Evolutionary conservation across 1,140 invertebrate genomes (phyloP).

Genomic region (Euura lappo): DNA sequence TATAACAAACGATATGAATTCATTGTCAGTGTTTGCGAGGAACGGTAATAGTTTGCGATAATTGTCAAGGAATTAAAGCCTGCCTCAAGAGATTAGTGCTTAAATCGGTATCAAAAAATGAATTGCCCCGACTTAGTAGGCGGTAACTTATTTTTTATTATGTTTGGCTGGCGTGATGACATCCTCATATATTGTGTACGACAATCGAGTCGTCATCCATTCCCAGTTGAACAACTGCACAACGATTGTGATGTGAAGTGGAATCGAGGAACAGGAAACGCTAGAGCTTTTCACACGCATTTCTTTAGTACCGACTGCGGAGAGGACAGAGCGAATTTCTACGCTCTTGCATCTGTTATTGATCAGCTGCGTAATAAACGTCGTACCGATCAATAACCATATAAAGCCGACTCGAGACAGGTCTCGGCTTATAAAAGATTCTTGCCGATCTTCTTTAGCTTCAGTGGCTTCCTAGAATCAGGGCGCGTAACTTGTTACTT

Average conservation of each 20-base stretch:
- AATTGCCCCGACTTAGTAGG: constrained; percentile 71
- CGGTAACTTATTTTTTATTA: constrained; percentile 65
- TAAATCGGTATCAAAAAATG: constrained; percentile 22
- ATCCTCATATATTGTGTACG: background rate
- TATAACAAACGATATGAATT: too few species aligned
- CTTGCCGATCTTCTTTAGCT: background rate
- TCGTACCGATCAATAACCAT: background rate
- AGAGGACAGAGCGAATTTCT: background rate
- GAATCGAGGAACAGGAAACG: too few species aligned
- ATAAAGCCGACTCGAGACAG: background rate
- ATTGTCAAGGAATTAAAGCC: too few species aligned
- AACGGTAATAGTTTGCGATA: too few species aligned
- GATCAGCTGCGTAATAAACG: background rate
- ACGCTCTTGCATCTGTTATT: background rate
- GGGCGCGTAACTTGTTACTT: background rate
- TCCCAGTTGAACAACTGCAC: too few species aligned
- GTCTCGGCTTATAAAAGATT: background rate
- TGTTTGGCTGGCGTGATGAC: background rate
- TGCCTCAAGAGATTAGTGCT: too few species aligned
- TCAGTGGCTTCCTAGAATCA: background rate
- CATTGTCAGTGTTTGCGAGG: too few species aligned
- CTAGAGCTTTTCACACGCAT: too few species aligned
- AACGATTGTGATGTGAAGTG: too few species aligned
- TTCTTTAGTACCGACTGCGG: too few species aligned
- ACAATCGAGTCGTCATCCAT: too few species aligned